These are phyloP conservation scores for Spialia ferax DNA, from an alignment of 2,888 invertebrate species.

Conservation along the genomic window DNA sequence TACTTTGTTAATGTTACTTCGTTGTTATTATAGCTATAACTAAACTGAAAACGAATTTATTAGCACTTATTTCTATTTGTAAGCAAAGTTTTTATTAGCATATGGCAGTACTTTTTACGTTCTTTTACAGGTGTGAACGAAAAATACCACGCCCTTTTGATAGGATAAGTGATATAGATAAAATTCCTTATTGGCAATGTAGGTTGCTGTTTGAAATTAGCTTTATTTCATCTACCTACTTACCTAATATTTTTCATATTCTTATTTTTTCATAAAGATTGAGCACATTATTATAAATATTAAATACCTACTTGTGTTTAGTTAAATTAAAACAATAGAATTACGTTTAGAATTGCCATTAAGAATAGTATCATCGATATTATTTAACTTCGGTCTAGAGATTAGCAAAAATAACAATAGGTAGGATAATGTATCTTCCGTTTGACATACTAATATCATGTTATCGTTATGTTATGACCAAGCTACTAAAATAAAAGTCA, in stretches of 20 bases:
- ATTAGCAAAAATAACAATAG: not conserved
- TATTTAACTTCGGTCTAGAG: not conserved
- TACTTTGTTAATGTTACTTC: too few species aligned
- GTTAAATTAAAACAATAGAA: too few species aligned
- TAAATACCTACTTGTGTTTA: too few species aligned
- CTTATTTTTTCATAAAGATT: too few species aligned
- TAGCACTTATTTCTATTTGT: too few species aligned
- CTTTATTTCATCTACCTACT: not conserved
- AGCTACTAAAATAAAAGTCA: slow-evolving; percentile 10
- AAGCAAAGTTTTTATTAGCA: not conserved
- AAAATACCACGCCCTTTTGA: slow-evolving; percentile 38
- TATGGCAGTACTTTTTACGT: not conserved
- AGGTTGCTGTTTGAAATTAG: not conserved
- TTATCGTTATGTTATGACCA: not conserved
- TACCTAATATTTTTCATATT: not conserved
- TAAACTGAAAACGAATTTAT: too few species aligned
- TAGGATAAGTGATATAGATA: slow-evolving; percentile 37
- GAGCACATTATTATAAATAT: too few species aligned
- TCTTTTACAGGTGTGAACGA: slow-evolving; percentile 4
- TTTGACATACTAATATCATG: not conserved
- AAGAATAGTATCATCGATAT: too few species aligned
- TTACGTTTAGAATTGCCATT: too few species aligned
- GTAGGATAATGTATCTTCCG: too few species aligned
- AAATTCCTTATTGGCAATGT: slow-evolving; percentile 25
- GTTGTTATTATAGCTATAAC: too few species aligned